Evolutionary conservation across 1,140 invertebrate species (phyloP).

Genomic region (Euborellia annulipes): DNA sequence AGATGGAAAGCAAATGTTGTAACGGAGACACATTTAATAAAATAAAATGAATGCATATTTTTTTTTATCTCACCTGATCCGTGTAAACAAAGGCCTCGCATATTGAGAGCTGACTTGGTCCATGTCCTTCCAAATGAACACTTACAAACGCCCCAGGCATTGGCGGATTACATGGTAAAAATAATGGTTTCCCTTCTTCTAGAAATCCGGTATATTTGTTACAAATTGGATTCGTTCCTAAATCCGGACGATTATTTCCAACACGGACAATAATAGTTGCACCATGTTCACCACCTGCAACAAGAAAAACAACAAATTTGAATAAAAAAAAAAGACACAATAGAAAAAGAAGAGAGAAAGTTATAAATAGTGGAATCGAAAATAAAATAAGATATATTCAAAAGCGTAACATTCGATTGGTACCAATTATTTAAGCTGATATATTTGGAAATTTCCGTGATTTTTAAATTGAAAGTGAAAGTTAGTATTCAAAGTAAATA

Average conservation of each 20-base stretch:
- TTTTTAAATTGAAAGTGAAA: too few relatives aligned
- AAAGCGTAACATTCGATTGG: too few relatives aligned
- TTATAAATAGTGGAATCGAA: not conserved
- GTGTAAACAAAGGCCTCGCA: conserved; percentile 93
- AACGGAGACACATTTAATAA: too few relatives aligned
- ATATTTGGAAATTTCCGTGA: too few relatives aligned
- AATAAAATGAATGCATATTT: too few relatives aligned
- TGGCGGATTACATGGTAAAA: conserved; percentile 83
- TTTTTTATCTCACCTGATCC: conserved; percentile 49
- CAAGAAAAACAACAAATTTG: not conserved
- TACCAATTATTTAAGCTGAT: too few relatives aligned
- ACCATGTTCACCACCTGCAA: conserved; percentile 43
- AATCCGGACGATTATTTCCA: conserved; percentile 85
- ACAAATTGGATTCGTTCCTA: conserved; percentile 84
- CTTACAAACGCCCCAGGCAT: conserved; percentile 91
- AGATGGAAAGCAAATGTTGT: too few relatives aligned
- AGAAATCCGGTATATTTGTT: conserved; percentile 73
- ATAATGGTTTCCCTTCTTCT: conserved; percentile 80
- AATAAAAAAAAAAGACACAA: not conserved
- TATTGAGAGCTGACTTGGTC: conserved; percentile 62
- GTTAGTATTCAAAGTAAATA: too few relatives aligned
- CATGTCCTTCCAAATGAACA: conserved; percentile 64
- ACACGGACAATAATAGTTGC: conserved; percentile 81
- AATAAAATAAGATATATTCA: too few relatives aligned
- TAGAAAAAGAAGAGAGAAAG: conserved; percentile 1